Evolutionary conservation across 2,888 invertebrate genomes (phyloP).

Genomic region (Netelia virgata): DNA sequence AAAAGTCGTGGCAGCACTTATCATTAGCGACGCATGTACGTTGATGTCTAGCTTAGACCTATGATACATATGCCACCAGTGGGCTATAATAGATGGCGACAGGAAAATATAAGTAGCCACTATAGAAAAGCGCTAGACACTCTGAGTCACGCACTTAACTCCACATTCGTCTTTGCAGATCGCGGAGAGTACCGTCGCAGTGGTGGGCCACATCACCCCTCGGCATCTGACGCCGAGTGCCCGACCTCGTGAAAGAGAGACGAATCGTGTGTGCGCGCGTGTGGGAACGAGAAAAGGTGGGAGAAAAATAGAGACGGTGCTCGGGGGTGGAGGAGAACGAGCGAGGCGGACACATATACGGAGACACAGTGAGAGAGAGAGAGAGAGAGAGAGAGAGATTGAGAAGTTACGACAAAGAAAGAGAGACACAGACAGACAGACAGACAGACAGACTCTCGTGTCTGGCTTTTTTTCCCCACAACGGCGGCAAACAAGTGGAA

Average conservation of each 20-base stretch:
- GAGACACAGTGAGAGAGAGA: constrained; percentile 8
- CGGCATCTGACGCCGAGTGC: constrained; percentile 46
- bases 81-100: constrained; percentile 10
- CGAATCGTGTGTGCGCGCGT: not conserved
- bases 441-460: constrained; percentile 42
- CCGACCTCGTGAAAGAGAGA: constrained; percentile 57
- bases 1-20: constrained; percentile 45
- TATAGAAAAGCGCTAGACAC: not conserved
- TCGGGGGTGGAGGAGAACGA: no score
- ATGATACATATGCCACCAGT: constrained; percentile 15
- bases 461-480: constrained; percentile 45
- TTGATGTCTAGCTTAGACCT: constrained; percentile 26
- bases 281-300: constrained; percentile 9
- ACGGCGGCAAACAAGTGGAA: constrained; percentile 50
- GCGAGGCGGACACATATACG: not conserved
- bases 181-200: constrained; percentile 40
- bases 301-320: not conserved
- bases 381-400: constrained; percentile 25
- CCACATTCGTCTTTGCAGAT: constrained; percentile 61
- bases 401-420: not conserved
- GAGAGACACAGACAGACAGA: not conserved
- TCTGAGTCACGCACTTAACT: constrained; percentile 64
- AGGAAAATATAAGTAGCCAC: constrained; percentile 5
- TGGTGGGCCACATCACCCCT: constrained; percentile 41
- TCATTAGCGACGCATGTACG: constrained; percentile 43